phyloP scores from a whole-genome alignment of 2,797 vertebrate species.

The Phrynocephalus guinanensis region DNA sequence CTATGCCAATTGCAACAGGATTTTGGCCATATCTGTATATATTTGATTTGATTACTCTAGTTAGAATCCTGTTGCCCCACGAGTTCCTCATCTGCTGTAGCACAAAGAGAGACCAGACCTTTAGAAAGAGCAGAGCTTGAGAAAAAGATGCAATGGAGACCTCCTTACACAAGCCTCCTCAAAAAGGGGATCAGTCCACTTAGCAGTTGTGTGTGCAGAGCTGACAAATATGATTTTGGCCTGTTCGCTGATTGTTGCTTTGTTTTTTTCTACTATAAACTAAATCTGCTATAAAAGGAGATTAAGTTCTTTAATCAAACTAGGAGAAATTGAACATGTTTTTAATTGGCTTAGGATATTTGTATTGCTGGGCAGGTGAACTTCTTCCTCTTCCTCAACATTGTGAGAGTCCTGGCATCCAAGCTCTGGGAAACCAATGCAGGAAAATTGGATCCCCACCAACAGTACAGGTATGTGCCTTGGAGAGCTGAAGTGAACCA shows the following conservation, averaged over 20 bases:
- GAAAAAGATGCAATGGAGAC: no score
- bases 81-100: no score
- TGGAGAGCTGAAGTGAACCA: not conserved
- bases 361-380: conserved; percentile 85
- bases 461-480: conserved; percentile 91
- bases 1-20: no score
- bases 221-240: not conserved
- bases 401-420: conserved; percentile 93
- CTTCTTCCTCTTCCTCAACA: conserved; percentile 97
- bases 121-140: no score
- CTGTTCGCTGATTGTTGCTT: not conserved
- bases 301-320: not conserved
- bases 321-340: not conserved
- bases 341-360: not conserved
- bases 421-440: conserved; percentile 96
- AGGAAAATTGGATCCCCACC: conserved; percentile 90
- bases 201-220: no score
- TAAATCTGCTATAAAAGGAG: not conserved
- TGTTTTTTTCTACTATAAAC: not conserved
- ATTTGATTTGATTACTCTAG: no score
- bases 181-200: no score
- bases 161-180: no score
- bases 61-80: no score
- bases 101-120: no score
- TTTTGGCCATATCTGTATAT: no score